Evolutionary conservation across 1,140 invertebrate species (phyloP), one percentile per base, ranked within the genome.

Genomic region (Hylaeus anthracinus): DNA sequence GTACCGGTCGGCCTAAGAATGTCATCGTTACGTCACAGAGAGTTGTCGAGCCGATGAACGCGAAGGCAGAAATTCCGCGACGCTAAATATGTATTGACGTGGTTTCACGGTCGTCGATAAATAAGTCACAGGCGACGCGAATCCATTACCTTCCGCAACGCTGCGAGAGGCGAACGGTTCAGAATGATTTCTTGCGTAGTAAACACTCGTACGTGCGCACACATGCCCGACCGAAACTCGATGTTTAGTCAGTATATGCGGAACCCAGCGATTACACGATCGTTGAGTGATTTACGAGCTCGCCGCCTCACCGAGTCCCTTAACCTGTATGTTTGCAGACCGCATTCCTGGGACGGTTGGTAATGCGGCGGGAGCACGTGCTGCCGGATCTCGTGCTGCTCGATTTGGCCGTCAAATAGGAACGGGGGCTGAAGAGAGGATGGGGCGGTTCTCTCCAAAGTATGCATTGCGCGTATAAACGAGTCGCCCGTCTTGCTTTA

Each of bases 281-380:
- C 81, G 76, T 78, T 79, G 75, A 82, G 81, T 82, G 75, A 82
- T 82, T 82, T 82, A 82, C 76, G 81, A 82, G 81, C 75, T 61
- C 76, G 63, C 51, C 58, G 58, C 58, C 58, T 64, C 73, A 48
- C 75, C 26, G 69, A 82, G 74, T 78, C 74, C 67, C 76, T 79
- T 82, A 79, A 79, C 81, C 75, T 65, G 81, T 72, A 55, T 82
- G 76, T 82, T 77, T 82, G 75, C 81, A 61, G 76, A 79, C 76
- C 81, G 63, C 81, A 82, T 79, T 82, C 81, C 81, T 82, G 55
- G 48, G 66, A 56, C 58, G 79, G 65, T 51, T 71, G 43, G 80
- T 72, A 69, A 82, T 78, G 75, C 61, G 60, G 66, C 8, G 45
- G 53, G 67, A 60, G 69, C 81, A 79, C 81, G 81, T 79, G 81